These are phyloP conservation scores for Euzetes globulus DNA, from an alignment of 2,888 invertebrate genomes.

Conservation along the genomic window DNA sequence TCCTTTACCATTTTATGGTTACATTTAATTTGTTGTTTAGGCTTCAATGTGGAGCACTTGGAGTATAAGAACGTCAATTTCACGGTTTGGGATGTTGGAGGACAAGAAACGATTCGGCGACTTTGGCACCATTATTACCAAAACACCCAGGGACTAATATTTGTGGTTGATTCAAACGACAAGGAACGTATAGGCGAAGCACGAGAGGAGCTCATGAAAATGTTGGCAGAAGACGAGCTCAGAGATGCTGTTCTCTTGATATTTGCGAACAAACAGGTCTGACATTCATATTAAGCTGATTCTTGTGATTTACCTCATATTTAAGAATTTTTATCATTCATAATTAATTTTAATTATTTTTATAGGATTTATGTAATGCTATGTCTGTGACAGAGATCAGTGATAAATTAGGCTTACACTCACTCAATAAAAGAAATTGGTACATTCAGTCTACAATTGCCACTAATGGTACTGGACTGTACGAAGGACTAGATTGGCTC, in stretches of 20 bases:
- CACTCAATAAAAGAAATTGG: slow-evolving; percentile 84
- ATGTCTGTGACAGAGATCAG: slow-evolving; percentile 99
- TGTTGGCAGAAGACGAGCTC: slow-evolving; percentile 98
- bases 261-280: slow-evolving; percentile 95
- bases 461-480: slow-evolving; percentile 96
- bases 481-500: slow-evolving; percentile 99
- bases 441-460: slow-evolving; percentile 95
- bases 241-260: slow-evolving; percentile 97
- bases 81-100: slow-evolving; percentile 96
- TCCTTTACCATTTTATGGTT: too few relatives aligned
- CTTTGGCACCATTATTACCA: slow-evolving; percentile 98
- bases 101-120: slow-evolving; percentile 95
- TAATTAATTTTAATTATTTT: background rate
- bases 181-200: slow-evolving; percentile 94
- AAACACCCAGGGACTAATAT: slow-evolving; percentile 92
- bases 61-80: slow-evolving; percentile 99
- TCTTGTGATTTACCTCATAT: too few relatives aligned
- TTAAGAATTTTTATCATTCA: too few relatives aligned
- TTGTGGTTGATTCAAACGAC: slow-evolving; percentile 96
- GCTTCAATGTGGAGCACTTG: slow-evolving; percentile 96
- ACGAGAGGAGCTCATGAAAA: slow-evolving; percentile 95
- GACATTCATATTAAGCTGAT: too few relatives aligned
- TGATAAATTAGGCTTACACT: slow-evolving; percentile 96
- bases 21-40: slow-evolving; percentile 52
- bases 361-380: slow-evolving; percentile 49